Evolutionary conservation across 2,797 vertebrate species (phyloP).

Genomic region (Pteropus rufus): DNA sequence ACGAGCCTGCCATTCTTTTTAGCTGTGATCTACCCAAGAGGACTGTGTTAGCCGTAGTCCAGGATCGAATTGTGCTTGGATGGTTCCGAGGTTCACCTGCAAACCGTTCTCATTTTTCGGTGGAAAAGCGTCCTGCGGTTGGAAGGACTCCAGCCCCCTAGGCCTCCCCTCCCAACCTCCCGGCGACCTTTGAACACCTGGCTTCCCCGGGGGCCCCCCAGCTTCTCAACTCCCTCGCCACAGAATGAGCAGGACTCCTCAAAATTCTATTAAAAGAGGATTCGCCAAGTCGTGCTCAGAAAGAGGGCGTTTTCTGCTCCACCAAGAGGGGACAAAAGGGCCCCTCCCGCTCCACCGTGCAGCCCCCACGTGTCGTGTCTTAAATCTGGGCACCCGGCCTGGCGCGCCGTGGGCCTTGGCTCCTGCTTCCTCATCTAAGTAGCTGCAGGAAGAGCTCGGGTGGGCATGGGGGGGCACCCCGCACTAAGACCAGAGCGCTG

Average conservation of each 20-base stretch:
- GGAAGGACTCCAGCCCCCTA: too few species aligned
- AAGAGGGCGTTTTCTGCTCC: neutral
- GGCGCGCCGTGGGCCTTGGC: neutral
- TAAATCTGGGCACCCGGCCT: neutral
- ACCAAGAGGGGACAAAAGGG: neutral
- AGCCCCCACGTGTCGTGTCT: rapidly evolving
- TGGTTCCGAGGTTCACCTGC: neutral
- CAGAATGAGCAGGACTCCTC: too few species aligned
- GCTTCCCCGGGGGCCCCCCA: neutral
- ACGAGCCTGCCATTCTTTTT: neutral
- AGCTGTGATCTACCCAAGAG: neutral
- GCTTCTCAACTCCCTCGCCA: neutral
- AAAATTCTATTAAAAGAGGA: neutral
- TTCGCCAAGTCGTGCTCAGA: neutral
- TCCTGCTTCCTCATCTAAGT: neutral
- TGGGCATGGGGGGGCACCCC: neutral
- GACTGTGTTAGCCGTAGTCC: neutral
- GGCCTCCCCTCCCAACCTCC: neutral
- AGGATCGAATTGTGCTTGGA: neutral
- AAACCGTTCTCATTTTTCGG: neutral
- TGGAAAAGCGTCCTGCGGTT: neutral
- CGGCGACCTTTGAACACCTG: neutral
- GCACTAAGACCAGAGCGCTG: neutral
- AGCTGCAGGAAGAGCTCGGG: neutral
- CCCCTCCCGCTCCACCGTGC: neutral